These are phyloP conservation scores for Amorpha juglandis DNA, from an alignment of 2,888 invertebrate genomes.

Conservation along the genomic window DNA sequence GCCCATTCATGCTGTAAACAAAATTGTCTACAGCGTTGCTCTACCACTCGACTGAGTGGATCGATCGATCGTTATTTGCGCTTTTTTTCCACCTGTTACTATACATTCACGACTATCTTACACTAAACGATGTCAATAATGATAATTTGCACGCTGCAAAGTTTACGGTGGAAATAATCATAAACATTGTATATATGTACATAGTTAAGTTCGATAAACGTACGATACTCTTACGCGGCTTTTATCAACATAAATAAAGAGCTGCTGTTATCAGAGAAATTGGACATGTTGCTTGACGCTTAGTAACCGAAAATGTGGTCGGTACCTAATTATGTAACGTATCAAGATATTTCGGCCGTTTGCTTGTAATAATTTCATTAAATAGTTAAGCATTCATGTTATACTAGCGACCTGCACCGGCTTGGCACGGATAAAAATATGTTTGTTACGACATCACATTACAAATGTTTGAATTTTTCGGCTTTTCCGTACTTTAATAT, in stretches of 20 bases:
- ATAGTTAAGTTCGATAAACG: conserved; percentile 11
- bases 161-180: background rate
- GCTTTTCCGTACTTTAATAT: too few relatives aligned
- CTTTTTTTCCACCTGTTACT: too few relatives aligned
- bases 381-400: background rate
- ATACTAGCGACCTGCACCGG: too few relatives aligned
- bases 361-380: background rate
- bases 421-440: too few relatives aligned
- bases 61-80: too few relatives aligned
- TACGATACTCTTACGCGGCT: background rate
- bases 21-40: too few relatives aligned
- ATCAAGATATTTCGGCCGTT: background rate
- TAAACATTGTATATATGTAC: background rate
- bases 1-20: too few relatives aligned
- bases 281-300: conserved; percentile 22
- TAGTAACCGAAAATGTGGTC: conserved; percentile 9
- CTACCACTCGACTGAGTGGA: too few relatives aligned
- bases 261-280: conserved; percentile 29
- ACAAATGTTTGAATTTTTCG: too few relatives aligned
- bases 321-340: conserved; percentile 22
- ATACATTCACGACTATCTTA: background rate
- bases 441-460: too few relatives aligned
- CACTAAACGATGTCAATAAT: background rate
- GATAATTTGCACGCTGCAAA: background rate
- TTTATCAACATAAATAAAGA: conserved; percentile 16